phyloP scores from a whole-genome alignment of 2,797 vertebrate species.

The Poecilia picta region DNA sequence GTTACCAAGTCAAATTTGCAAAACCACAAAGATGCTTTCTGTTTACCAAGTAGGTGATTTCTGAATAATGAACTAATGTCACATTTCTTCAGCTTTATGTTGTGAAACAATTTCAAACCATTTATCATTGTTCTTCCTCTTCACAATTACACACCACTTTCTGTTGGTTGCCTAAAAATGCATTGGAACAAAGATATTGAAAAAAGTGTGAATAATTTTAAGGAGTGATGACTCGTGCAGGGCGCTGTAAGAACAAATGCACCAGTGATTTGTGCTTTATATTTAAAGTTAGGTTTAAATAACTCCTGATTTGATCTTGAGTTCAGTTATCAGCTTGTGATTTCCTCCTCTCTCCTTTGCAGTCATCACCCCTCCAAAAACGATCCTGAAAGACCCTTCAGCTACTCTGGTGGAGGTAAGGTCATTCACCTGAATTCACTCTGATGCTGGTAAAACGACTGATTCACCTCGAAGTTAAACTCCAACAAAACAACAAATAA shows the following conservation, averaged over 20 bases:
- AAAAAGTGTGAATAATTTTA: not conserved
- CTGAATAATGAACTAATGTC: not conserved
- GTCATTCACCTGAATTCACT: not conserved
- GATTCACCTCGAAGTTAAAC: constrained; percentile 14
- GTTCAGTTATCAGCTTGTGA: not conserved
- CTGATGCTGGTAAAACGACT: not conserved
- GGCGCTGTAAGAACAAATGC: not conserved
- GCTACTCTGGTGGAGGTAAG: constrained; percentile 81
- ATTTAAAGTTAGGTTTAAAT: not conserved
- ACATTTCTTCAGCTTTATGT: not conserved
- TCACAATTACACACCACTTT: not conserved
- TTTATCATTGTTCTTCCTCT: not conserved
- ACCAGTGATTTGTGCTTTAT: not conserved
- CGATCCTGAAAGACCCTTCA: constrained; percentile 69
- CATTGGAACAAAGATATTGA: not conserved
- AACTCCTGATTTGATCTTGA: not conserved
- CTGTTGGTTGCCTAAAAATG: not conserved
- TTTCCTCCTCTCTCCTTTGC: constrained; percentile 21
- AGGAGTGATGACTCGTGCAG: not conserved
- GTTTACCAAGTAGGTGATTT: not conserved
- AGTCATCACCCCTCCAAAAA: constrained; percentile 84
- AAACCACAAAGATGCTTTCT: not conserved
- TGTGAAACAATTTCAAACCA: not conserved
- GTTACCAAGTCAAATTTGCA: not conserved
- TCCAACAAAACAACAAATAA: constrained; percentile 25